Base-by-base conservation (phyloP, 2,113 vertebrate genomes). In the Pelusios castaneus region DNA sequence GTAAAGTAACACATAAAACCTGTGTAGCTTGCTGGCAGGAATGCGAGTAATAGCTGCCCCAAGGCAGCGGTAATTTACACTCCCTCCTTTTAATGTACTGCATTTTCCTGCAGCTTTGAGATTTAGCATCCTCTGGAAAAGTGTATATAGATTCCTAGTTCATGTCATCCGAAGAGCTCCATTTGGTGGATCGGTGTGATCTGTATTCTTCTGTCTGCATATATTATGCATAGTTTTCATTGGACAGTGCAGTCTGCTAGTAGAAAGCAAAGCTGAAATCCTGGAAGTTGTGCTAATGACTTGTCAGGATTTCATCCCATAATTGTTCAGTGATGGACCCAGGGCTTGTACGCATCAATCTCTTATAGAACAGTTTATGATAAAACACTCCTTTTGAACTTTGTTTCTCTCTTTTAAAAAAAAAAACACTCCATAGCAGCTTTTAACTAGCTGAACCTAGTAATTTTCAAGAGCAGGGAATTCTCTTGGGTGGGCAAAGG, bases 291-390 rank as follows among this genome's bases (percentile, higher is more conserved):
- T n/a, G n/a, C n/a, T n/a, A n/a, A n/a, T n/a, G n/a, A n/a, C n/a
- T n/a, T n/a, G 89, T 84, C 82, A 56, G 86, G 82, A 90, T 95
- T 90, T 92, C 84, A 85, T 10, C 41, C 47, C 47, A 52, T 0
- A 14, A 0, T 93, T 92, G 75, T 31, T 41, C 77, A 84, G 95
- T 55, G 87, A 86, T 91, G 63, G 89, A 81, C 90, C 86, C 91
- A 89, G 82, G 60, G 82, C 88, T 91, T 91, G 93, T 94, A 93
- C 89, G 67, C 91, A 85, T 91, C 89, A 83, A 5, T 95, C 86
- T 91, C 70, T 0, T 4, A 76, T 81, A 84, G 86, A 51, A 2
- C 2, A 92, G 75, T 54, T 89, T 0, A 19, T 90, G 73, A 77
- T 94, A 93, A 95, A 52, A 10, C 10, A 10, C 7, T 47, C 47